Evolutionary conservation across 2,797 vertebrate genomes (phyloP), one percentile per base, ranked within the genome.

Genomic region (Sebastes hubbsi): DNA sequence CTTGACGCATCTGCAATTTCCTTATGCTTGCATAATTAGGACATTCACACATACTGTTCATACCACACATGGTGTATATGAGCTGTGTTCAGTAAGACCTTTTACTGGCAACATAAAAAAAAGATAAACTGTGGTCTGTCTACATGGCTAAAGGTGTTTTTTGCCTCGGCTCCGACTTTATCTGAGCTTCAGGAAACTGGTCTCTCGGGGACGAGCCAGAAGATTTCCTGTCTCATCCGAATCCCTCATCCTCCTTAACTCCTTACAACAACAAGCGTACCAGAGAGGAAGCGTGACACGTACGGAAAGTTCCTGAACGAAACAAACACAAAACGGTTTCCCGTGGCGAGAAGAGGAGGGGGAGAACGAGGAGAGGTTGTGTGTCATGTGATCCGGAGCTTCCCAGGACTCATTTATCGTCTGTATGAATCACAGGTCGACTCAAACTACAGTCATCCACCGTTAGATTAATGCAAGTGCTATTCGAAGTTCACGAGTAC

Each of bases 241-340:
- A 59, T 81, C 78, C 30, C 65, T 80, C 68, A 79, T 88, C 81
- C 84, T 88, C 83, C 72, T 67, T 59, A 12, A 73, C 67, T 86
- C 84, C 72, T 87, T 64, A 73, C 29, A 92, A 91, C 70, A 91
- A 91, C 88, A 92, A 46, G 68, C 1, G 20, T 5, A 27, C 13
- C 70, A 49, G 79, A 82, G 77, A 92, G 93, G 92, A 94, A 95
- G 86, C 74, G 6, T 91, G 91, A 91, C 92, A 90, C 70, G 58
- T 60, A 90, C 52, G 90, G 93, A 95, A 93, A 92, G 89, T 92
- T 94, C 87, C 88, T 56, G 71, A 72, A 61, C 6, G 27, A 76
- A 70, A 78, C 59, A 75, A 90, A 89, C 86, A 81, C 59, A 71
- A 80, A 81, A 8, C 77, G 0, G 79, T 76, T 91, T 93, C 89